Evolutionary conservation across 2,888 invertebrate species (phyloP).

Genomic region (Caenorhabditis sinica): DNA sequence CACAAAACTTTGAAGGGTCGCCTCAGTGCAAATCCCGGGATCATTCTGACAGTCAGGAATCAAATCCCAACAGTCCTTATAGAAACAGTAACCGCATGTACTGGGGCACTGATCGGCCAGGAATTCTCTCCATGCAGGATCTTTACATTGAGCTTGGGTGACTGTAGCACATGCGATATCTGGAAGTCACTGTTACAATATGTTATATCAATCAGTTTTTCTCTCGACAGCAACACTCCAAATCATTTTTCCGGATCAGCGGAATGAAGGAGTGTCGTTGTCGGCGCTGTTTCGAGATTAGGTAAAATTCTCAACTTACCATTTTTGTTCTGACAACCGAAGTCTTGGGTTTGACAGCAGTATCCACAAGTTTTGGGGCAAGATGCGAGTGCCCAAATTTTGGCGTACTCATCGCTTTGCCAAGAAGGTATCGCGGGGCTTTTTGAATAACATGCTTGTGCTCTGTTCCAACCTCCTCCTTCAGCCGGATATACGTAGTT

Average conservation of each 20-base stretch:
- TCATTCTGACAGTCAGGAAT: neutral
- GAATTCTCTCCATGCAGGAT: neutral
- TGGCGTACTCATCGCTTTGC: neutral
- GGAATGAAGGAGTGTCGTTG: too few relatives aligned
- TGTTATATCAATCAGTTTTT: too few relatives aligned
- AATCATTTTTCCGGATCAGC: too few relatives aligned
- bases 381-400: conserved; percentile 2
- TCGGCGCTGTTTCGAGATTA: too few relatives aligned
- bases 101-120: neutral
- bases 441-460: too few relatives aligned
- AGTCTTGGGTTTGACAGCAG: conserved; percentile 55
- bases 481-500: neutral
- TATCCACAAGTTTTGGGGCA: conserved; percentile 66
- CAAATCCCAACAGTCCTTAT: neutral
- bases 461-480: neutral
- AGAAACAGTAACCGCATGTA: neutral
- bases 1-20: neutral
- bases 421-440: neutral
- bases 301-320: conserved; percentile 25
- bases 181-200: too few relatives aligned
- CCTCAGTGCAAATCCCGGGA: neutral
- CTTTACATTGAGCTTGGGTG: neutral
- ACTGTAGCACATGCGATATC: neutral
- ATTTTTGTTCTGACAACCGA: conserved; percentile 49
- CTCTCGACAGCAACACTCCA: too few relatives aligned